These are phyloP conservation scores for Pristionchus entomophagus DNA, from an alignment of 2,888 invertebrate genomes.

Conservation along the genomic window DNA sequence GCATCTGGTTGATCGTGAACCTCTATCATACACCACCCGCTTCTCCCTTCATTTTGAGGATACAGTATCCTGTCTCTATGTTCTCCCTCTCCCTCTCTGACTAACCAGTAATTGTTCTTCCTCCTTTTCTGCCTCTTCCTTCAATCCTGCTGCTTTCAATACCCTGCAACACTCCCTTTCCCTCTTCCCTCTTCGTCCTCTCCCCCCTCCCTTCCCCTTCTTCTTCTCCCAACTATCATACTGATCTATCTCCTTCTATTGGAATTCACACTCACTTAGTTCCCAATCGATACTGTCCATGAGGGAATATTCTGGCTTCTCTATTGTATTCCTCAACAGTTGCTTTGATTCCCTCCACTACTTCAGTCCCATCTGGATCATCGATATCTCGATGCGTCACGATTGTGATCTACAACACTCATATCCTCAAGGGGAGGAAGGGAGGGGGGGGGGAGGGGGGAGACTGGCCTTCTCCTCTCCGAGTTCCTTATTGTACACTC, in stretches of 20 bases:
- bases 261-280: not conserved
- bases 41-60: no score
- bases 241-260: no score
- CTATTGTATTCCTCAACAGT: constrained; percentile 63
- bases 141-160: constrained; percentile 24
- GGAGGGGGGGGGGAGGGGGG: no score
- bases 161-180: not conserved
- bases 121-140: constrained; percentile 27
- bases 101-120: constrained; percentile 18
- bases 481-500: constrained; percentile 53
- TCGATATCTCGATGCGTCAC: constrained; percentile 59
- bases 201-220: not conserved
- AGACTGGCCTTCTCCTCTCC: constrained; percentile 52
- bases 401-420: constrained; percentile 48
- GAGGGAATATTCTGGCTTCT: constrained; percentile 70
- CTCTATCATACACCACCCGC: no score
- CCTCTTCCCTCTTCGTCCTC: not conserved
- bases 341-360: constrained; percentile 60
- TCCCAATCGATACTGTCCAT: constrained; percentile 63
- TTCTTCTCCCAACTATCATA: not conserved
- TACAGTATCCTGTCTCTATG: no score
- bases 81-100: not conserved
- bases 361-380: constrained; percentile 53
- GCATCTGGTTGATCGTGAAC: no score
- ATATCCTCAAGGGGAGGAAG: no score